A percentile compares a stretch with the other conserved stretches of the same genome.
Conservation (phyloP, 2,797 vertebrate genomes). For the Anabas testudineus region DNA sequence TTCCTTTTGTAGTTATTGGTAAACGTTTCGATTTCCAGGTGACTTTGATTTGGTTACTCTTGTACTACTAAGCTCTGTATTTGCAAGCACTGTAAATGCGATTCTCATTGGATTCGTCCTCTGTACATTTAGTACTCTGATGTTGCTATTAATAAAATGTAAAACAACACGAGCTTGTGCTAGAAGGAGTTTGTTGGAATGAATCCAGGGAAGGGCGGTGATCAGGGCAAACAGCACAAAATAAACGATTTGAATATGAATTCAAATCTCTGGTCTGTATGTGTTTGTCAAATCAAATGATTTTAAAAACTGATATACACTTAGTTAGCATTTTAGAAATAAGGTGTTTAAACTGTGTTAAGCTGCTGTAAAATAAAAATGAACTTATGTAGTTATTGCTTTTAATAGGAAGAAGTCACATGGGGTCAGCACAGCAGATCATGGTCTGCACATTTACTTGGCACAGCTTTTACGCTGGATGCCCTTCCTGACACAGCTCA, state of each 20-base stretch:
- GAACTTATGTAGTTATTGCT: too few species aligned
- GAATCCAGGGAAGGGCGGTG: constrained; percentile 41
- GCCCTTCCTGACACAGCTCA: too few species aligned
- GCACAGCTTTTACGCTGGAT: too few species aligned
- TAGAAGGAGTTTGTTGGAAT: constrained; percentile 68
- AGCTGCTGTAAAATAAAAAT: too few species aligned
- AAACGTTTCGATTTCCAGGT: constrained; percentile 87
- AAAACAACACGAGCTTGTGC: constrained; percentile 80
- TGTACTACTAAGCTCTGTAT: constrained; percentile 93
- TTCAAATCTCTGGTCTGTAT: constrained; percentile 18
- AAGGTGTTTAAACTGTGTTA: too few species aligned
- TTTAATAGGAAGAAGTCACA: too few species aligned
- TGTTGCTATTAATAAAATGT: constrained; percentile 94
- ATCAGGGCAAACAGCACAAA: constrained; percentile 63
- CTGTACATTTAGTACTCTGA: constrained; percentile 95
- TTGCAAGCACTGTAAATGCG: constrained; percentile 94
- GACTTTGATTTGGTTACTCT: constrained; percentile 90
- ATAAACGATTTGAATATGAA: constrained; percentile 68
- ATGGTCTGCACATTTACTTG: too few species aligned
- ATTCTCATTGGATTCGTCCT: constrained; percentile 88
- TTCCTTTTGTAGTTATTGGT: constrained; percentile 86
- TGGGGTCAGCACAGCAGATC: too few species aligned
- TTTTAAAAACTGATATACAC: constrained; percentile 12
- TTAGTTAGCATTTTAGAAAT: constrained; percentile 13
- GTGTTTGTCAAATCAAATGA: constrained; percentile 44